phyloP scores from a whole-genome alignment of 2,797 vertebrate species.

The Eutrigla gurnardus region DNA sequence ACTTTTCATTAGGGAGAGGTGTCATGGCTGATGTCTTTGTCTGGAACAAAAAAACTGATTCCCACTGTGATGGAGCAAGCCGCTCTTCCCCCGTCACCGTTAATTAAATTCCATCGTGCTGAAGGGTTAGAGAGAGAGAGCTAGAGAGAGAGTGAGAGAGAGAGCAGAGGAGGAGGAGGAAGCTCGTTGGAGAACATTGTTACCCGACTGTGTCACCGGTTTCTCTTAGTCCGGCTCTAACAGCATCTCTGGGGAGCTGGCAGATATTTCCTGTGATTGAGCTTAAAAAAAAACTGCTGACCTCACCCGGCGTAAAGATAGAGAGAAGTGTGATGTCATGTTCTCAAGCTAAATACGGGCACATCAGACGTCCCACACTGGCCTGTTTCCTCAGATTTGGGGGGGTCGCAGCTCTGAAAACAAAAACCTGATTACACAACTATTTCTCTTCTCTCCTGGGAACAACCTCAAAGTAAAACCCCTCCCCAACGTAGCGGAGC shows the following conservation, averaged over 20 bases:
- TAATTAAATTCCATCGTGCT: constrained; percentile 65
- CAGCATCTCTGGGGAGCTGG: constrained; percentile 50
- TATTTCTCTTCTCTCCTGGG: constrained; percentile 12
- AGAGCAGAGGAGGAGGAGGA: neutral
- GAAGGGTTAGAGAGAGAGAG: constrained; percentile 28
- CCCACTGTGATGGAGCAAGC: constrained; percentile 43
- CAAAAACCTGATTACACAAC: constrained; percentile 29
- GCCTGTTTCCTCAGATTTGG: constrained; percentile 58
- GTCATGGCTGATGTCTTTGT: constrained; percentile 58
- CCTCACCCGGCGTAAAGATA: constrained; percentile 44
- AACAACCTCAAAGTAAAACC: constrained; percentile 14
- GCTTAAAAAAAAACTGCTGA: constrained; percentile 37
- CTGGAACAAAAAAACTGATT: constrained; percentile 47
- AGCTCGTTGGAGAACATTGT: constrained; percentile 33
- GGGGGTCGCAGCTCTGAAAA: constrained; percentile 45
- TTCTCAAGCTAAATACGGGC: constrained; percentile 59
- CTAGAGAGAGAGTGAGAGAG: neutral
- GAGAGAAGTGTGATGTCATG: constrained; percentile 54
- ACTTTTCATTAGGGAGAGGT: constrained; percentile 60
- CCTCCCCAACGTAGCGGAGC: neutral
- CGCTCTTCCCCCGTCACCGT: constrained; percentile 25
- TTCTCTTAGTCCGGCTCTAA: constrained; percentile 24
- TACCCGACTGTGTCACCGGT: constrained; percentile 48
- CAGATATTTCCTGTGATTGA: constrained; percentile 65
- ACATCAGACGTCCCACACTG: constrained; percentile 29